phyloP scores from a whole-genome alignment of 1,140 invertebrate genomes.

The Anastatus disparis region DNA sequence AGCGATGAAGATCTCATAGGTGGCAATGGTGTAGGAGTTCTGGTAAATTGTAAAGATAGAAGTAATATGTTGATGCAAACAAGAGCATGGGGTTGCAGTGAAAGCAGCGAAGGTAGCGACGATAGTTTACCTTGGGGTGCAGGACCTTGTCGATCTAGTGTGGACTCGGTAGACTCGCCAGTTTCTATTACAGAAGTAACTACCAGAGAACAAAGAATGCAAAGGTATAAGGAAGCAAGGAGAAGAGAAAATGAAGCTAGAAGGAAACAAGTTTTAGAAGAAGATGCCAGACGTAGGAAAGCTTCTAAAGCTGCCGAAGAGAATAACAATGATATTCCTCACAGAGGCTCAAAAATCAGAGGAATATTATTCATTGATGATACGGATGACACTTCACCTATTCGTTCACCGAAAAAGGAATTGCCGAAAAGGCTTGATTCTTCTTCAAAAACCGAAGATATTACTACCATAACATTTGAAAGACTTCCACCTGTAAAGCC shows the following conservation, averaged over 20 bases:
- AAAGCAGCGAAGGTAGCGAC: constrained; percentile 66
- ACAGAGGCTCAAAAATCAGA: constrained; percentile 40
- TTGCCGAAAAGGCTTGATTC: not conserved
- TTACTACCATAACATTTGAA: not conserved
- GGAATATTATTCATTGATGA: constrained; percentile 40
- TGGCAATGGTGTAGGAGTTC: constrained; percentile 1
- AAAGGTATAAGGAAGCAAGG: constrained; percentile 62
- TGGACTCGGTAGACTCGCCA: constrained; percentile 54
- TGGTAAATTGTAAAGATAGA: constrained; percentile 45
- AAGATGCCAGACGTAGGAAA: constrained; percentile 56
- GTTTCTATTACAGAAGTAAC: constrained; percentile 47
- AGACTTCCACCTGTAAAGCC: constrained; percentile 44
- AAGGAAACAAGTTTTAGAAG: constrained; percentile 57
- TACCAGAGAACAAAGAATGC: constrained; percentile 61
- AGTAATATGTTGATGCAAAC: constrained; percentile 41
- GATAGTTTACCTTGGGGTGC: constrained; percentile 60
- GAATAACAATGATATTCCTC: constrained; percentile 28
- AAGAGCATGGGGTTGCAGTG: constrained; percentile 61
- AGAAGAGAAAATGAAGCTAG: constrained; percentile 62
- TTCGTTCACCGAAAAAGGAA: constrained; percentile 22
- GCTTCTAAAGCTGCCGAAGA: constrained; percentile 41
- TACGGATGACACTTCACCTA: constrained; percentile 28
- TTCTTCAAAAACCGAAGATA: not conserved
- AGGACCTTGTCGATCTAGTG: constrained; percentile 46
- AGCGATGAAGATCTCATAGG: constrained; percentile 60